Evolutionary conservation across 2,888 invertebrate species (phyloP).

Genomic region (Idaea dimidiata): DNA sequence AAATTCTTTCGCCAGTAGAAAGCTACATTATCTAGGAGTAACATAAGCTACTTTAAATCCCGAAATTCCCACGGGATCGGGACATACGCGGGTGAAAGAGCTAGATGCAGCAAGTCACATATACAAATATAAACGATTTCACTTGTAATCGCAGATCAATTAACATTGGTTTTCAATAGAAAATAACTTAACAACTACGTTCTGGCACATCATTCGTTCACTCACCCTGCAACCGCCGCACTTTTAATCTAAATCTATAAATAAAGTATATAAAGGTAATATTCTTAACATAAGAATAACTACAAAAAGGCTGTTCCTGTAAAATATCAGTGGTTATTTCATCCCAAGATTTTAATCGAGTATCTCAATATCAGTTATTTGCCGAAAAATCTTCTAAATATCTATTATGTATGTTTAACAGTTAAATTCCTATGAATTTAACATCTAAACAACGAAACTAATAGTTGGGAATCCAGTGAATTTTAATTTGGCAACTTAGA

Average conservation of each 20-base stretch:
- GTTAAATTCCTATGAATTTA: too few relatives aligned
- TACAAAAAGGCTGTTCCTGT: constrained; percentile 48
- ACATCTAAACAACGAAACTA: too few relatives aligned
- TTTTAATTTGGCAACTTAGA: not conserved
- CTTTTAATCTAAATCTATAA: constrained; percentile 45
- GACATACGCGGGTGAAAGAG: too few relatives aligned
- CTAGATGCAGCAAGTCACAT: not conserved
- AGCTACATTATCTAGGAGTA: too few relatives aligned
- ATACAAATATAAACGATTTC: not conserved
- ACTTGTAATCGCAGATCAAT: constrained; percentile 52
- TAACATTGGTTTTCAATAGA: constrained; percentile 38
- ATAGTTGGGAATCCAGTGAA: too few relatives aligned
- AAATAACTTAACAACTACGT: constrained; percentile 46
- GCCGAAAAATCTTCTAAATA: too few relatives aligned
- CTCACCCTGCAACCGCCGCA: constrained; percentile 54
- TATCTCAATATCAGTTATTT: too few relatives aligned
- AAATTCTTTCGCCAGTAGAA: too few relatives aligned
- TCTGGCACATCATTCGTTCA: constrained; percentile 64
- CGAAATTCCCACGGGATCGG: too few relatives aligned
- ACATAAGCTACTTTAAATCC: too few relatives aligned
- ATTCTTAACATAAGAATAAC: constrained; percentile 78
- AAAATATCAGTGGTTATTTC: constrained; percentile 25
- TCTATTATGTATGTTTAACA: too few relatives aligned
- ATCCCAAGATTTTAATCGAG: too few relatives aligned
- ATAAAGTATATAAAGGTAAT: constrained; percentile 62